phyloP scores from a whole-genome alignment of 2,888 invertebrate genomes.

The Pseudococcus longispinus region DNA sequence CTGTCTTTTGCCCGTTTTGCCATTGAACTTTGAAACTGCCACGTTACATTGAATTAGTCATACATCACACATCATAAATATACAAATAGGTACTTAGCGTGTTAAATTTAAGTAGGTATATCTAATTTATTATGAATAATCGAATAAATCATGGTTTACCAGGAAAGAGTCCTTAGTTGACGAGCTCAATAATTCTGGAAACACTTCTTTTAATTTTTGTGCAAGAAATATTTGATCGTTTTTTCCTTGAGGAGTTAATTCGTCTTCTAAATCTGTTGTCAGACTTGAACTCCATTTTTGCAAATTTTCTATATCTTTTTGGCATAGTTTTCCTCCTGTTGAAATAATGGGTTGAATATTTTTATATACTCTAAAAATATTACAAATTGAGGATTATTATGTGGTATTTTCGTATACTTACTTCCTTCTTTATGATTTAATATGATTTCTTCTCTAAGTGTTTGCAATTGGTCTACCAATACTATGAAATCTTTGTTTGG shows the following conservation, averaged over 20 bases:
- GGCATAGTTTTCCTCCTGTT: conserved; percentile 34
- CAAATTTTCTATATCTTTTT: conserved; percentile 2
- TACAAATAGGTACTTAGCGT: not conserved
- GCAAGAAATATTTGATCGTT: not conserved
- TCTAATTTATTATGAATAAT: not conserved
- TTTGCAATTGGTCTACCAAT: not conserved
- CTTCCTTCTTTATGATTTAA: conserved; percentile 1
- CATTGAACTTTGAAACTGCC: not conserved
- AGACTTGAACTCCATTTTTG: conserved; percentile 9
- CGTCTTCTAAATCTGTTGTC: not conserved
- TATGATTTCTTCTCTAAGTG: not conserved
- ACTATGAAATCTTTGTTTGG: conserved; percentile 63
- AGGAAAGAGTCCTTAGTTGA: not conserved
- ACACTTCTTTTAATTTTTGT: not conserved
- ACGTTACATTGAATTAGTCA: not conserved
- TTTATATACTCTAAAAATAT: too few species aligned
- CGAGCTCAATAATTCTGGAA: not conserved
- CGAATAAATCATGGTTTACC: conserved; percentile 3
- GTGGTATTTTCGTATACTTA: too few species aligned
- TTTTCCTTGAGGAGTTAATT: conserved; percentile 7
- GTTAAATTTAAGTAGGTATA: not conserved
- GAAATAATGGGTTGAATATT: too few species aligned
- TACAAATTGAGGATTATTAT: too few species aligned
- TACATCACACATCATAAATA: not conserved
- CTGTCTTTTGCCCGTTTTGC: not conserved